A percentile compares a stretch with the other conserved stretches of the same genome.
phyloP scores from a whole-genome alignment of 2,888 invertebrate species.

The Calameuta idolon region DNA sequence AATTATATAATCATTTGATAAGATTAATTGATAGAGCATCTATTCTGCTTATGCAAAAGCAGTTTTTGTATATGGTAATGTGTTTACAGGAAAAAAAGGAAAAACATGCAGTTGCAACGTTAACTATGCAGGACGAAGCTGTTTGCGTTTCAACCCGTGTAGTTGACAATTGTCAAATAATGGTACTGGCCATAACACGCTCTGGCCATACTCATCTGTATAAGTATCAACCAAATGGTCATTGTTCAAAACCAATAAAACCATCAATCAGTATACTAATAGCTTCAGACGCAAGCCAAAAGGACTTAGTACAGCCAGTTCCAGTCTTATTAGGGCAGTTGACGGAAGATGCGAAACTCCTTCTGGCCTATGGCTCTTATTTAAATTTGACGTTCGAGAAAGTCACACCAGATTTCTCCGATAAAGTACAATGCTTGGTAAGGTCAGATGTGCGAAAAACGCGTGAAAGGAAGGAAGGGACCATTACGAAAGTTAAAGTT shows the following conservation, averaged over 20 bases:
- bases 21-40: neutral
- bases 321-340: conserved; percentile 68
- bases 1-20: neutral
- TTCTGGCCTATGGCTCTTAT: conserved; percentile 55
- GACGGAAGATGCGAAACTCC: conserved; percentile 52
- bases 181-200: conserved; percentile 74
- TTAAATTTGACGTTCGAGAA: conserved; percentile 54
- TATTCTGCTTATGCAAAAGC: neutral
- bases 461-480: conserved; percentile 58
- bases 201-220: conserved; percentile 86
- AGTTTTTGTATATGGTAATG: neutral
- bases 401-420: conserved; percentile 58
- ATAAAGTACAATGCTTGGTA: conserved; percentile 68
- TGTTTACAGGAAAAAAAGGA: conserved; percentile 61
- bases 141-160: conserved; percentile 69
- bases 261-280: conserved; percentile 74
- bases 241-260: conserved; percentile 73
- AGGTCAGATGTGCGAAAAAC: conserved; percentile 63
- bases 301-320: conserved; percentile 70
- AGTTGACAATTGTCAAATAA: conserved; percentile 68
- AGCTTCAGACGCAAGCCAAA: conserved; percentile 69
- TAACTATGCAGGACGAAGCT: conserved; percentile 79
- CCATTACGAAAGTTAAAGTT: conserved; percentile 64
- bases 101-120: conserved; percentile 71
- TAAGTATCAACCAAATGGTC: conserved; percentile 82